These are phyloP conservation scores for Chaetoderma sp. DNA, from an alignment of 2,888 invertebrate species.

Conservation along the genomic window DNA sequence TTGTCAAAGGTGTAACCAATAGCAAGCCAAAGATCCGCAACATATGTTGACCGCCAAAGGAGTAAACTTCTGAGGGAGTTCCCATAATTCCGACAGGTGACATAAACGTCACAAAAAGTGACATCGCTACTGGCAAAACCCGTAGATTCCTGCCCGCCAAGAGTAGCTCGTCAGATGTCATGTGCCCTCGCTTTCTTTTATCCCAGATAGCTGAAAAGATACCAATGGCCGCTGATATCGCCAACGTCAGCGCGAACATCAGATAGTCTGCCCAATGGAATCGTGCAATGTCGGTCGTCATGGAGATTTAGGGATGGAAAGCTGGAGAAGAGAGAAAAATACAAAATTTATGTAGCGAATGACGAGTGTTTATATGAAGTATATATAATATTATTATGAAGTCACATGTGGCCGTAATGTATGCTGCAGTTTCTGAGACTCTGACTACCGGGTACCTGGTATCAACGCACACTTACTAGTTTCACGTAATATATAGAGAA, in stretches of 20 bases:
- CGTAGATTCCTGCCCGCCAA: constrained; percentile 35
- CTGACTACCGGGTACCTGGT: too few species aligned
- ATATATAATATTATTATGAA: too few species aligned
- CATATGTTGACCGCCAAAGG: constrained; percentile 2
- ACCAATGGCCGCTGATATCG: constrained; percentile 32
- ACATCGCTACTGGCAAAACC: constrained; percentile 30
- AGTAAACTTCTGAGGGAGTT: constrained; percentile 36
- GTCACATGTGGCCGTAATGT: too few species aligned
- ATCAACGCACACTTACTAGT: too few species aligned
- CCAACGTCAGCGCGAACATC: constrained; percentile 28
- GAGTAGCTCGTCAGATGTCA: constrained; percentile 33
- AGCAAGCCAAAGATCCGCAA: not conserved
- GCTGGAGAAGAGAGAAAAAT: too few species aligned
- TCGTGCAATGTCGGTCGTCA: too few species aligned
- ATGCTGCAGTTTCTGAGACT: too few species aligned
- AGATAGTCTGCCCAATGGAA: constrained; percentile 42
- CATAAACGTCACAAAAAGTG: constrained; percentile 37
- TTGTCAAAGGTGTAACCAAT: constrained; percentile 58
- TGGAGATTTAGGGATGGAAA: too few species aligned
- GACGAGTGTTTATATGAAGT: too few species aligned
- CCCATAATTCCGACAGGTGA: constrained; percentile 40
- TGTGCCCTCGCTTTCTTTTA: constrained; percentile 13
- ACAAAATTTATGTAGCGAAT: too few species aligned
- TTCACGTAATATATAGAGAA: too few species aligned
- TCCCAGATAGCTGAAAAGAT: constrained; percentile 25